Evolutionary conservation across 1,140 invertebrate genomes (phyloP).

Genomic region (Dinoponera quadriceps): DNA sequence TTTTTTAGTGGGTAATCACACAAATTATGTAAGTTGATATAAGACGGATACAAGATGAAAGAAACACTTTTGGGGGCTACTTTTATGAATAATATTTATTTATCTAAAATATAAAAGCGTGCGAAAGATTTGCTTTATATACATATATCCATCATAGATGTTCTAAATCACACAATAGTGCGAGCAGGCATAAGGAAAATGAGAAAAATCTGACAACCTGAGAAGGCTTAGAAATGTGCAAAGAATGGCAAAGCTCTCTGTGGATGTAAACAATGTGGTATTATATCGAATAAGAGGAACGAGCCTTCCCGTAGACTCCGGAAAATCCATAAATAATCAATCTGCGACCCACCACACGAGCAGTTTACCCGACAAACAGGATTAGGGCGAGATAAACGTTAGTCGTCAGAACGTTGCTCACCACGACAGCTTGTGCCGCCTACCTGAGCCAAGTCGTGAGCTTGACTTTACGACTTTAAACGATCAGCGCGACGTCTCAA

Average conservation of each 20-base stretch:
- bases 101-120: not conserved
- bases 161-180: not conserved
- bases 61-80: too few relatives aligned
- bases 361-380: slow-evolving; percentile 27
- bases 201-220: not conserved
- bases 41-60: too few relatives aligned
- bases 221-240: not conserved
- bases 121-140: not conserved
- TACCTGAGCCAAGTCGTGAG: not conserved
- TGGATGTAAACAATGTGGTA: not conserved
- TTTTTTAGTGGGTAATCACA: too few relatives aligned
- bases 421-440: not conserved
- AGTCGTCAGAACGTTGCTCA: not conserved
- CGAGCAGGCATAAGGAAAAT: not conserved
- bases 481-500: slow-evolving; percentile 3
- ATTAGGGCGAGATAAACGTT: slow-evolving; percentile 30
- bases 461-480: not conserved
- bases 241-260: not conserved
- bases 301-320: not conserved
- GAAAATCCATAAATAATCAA: slow-evolving; percentile 36
- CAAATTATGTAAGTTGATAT: too few relatives aligned
- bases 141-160: not conserved
- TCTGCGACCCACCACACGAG: not conserved
- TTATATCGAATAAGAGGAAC: not conserved
- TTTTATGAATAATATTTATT: not conserved